phyloP scores from a whole-genome alignment of 2,888 invertebrate genomes.

The Patella depressa region DNA sequence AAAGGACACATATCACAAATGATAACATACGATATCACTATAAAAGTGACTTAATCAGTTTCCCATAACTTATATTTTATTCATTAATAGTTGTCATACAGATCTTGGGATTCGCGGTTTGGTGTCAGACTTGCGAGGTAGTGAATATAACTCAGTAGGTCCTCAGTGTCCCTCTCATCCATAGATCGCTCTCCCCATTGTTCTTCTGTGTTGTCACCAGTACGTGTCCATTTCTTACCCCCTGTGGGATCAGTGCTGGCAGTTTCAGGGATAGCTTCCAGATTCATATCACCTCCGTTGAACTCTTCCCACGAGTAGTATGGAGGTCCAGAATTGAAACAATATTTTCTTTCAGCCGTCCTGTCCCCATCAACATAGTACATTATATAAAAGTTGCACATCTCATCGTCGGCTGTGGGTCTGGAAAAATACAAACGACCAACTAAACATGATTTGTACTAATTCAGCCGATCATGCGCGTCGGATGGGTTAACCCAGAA shows the following conservation, averaged over 20 bases:
- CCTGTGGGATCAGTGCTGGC: conserved; percentile 53
- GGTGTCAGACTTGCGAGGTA: no score
- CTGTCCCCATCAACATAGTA: conserved; percentile 63
- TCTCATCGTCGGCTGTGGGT: conserved; percentile 71
- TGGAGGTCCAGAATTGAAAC: conserved; percentile 82
- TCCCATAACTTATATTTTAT: no score
- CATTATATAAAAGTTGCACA: conserved; percentile 71
- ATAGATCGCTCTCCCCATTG: background rate
- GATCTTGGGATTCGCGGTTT: no score
- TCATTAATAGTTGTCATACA: no score
- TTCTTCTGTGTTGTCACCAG: background rate
- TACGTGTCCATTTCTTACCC: conserved; percentile 15
- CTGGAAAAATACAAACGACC: conserved; percentile 75
- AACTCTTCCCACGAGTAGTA: conserved; percentile 81
- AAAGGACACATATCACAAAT: no score
- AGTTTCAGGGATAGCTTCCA: conserved; percentile 43
- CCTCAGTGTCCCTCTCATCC: background rate
- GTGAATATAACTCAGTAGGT: background rate
- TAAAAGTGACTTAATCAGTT: no score
- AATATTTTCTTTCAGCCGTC: conserved; percentile 48
- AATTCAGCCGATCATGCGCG: no score
- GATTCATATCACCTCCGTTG: conserved; percentile 33
- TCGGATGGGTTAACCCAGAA: no score
- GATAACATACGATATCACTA: no score
- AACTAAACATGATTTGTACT: no score